These are phyloP conservation scores for Pissodes strobi DNA, from an alignment of 1,140 invertebrate genomes.

Conservation along the genomic window DNA sequence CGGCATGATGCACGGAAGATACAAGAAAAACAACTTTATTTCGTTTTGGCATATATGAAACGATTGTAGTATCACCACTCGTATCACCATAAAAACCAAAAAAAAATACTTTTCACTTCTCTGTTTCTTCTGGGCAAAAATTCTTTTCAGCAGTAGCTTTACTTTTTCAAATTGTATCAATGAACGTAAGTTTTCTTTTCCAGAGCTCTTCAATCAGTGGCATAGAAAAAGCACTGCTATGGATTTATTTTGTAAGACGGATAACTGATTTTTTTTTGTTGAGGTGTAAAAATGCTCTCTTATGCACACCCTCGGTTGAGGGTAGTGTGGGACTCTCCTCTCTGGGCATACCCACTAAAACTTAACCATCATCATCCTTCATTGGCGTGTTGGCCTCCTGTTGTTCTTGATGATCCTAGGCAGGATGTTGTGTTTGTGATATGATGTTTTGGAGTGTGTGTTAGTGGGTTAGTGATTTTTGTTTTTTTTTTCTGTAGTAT, in stretches of 20 bases:
- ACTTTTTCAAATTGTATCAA: constrained; percentile 7
- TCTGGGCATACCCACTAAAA: no score
- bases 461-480: no score
- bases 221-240: constrained; percentile 56
- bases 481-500: no score
- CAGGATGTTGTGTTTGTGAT: no score
- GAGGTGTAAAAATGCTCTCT: no score
- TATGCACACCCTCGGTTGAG: no score
- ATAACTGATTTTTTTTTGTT: no score
- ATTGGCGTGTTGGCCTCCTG: no score
- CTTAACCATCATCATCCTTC: no score
- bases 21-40: not conserved
- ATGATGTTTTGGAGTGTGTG: no score
- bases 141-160: not conserved
- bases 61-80: not conserved
- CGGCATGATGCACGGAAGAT: not conserved
- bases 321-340: no score
- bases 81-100: not conserved
- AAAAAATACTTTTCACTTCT: not conserved
- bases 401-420: no score
- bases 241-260: constrained; percentile 45
- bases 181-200: constrained; percentile 52
- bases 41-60: not conserved
- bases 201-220: constrained; percentile 48
- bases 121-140: not conserved